phyloP scores from a whole-genome alignment of 1,140 invertebrate genomes.

The Lethrus apterus region DNA sequence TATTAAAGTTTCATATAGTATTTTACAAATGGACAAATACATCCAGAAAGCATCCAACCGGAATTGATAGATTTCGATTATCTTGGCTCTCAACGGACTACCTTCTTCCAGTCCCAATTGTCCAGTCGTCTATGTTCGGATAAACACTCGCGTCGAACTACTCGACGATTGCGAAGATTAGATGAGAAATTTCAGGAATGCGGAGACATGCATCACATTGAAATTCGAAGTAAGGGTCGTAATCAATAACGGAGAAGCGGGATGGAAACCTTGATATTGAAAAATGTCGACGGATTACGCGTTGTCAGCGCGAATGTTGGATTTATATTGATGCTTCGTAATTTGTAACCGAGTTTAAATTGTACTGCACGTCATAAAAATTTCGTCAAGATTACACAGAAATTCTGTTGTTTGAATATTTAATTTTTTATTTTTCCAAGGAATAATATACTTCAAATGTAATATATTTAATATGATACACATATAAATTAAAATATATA shows the following conservation, averaged over 20 bases:
- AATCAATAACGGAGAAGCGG: background rate
- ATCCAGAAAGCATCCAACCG: constrained; percentile 1
- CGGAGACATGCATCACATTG: constrained; percentile 6
- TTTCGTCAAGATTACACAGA: no score
- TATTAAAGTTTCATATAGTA: no score
- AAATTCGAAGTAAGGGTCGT: constrained; percentile 1
- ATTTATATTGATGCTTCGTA: no score
- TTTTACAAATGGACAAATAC: no score
- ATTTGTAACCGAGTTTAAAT: no score
- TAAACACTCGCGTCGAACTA: constrained; percentile 8
- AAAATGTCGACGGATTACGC: constrained; percentile 1
- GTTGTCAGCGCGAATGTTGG: no score
- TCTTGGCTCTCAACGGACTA: background rate
- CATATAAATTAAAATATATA: no score
- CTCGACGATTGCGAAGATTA: constrained; percentile 8
- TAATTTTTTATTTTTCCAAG: no score
- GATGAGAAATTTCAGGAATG: constrained; percentile 4
- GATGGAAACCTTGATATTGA: background rate
- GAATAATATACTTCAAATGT: no score
- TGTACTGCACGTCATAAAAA: no score
- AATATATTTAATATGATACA: no score
- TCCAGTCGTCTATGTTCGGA: background rate
- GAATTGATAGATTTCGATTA: constrained; percentile 13
- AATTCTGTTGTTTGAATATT: no score
- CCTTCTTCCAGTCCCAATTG: background rate